A percentile compares a stretch with the other conserved stretches of the same genome.
Evolutionary conservation across 2,113 vertebrate species (phyloP).

Genomic region (Eulemur rufifrons): DNA sequence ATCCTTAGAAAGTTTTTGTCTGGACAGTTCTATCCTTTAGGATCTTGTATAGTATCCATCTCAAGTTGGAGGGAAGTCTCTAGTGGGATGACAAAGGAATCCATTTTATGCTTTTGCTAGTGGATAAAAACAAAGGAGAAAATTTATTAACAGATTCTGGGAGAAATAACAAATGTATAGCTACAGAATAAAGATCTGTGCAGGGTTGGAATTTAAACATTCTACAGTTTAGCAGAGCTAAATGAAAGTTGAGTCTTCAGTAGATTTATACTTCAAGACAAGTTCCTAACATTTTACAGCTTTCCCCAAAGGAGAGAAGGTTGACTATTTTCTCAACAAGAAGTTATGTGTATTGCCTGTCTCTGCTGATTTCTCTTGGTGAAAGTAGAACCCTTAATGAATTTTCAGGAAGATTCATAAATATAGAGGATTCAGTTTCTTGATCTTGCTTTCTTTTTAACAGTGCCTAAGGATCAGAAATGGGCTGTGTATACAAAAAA

Average conservation of each 20-base stretch:
- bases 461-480: neutral
- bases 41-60: neutral
- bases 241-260: neutral
- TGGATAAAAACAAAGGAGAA: neutral
- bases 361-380: conserved; percentile 46
- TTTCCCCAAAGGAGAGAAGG: conserved; percentile 12
- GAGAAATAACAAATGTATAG: conserved; percentile 3
- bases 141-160: neutral
- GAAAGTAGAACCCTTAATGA: conserved; percentile 36
- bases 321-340: conserved; percentile 49
- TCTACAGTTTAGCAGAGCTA: neutral
- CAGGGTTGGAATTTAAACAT: neutral
- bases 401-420: conserved; percentile 61
- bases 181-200: neutral
- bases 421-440: neutral
- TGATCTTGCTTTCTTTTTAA: conserved; percentile 8
- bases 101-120: conserved; percentile 2
- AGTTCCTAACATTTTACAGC: conserved; percentile 48
- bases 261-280: conserved; percentile 38
- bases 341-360: conserved; percentile 8
- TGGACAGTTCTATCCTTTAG: neutral
- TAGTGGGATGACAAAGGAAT: neutral
- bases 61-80: neutral
- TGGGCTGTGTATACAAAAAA: neutral
- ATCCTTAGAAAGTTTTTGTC: neutral